A percentile compares a stretch with the other conserved stretches of the same genome.
phyloP scores from a whole-genome alignment of 2,888 invertebrate genomes.

The Sussaba pulchella region DNA sequence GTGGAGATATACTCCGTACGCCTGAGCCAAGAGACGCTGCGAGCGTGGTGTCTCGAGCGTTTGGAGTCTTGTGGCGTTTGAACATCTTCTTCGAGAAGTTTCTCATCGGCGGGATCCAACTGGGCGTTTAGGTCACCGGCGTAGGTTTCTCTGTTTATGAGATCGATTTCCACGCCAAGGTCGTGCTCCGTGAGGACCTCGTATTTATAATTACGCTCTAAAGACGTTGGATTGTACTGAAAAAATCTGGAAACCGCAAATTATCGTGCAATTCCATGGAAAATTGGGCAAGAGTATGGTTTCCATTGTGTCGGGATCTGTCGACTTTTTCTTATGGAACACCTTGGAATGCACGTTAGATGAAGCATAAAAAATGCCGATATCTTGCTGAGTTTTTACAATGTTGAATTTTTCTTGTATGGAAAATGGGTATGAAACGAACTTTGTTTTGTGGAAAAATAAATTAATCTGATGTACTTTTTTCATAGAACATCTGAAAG shows the following conservation, averaged over 20 bases:
- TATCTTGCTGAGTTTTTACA: no score
- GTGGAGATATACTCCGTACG: constrained; percentile 99
- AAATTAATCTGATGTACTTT: no score
- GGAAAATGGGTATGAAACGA: no score
- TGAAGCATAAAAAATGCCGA: no score
- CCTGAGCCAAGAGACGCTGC: constrained; percentile 98
- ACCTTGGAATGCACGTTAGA: no score
- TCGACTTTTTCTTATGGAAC: no score
- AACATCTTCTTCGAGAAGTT: constrained; percentile 97
- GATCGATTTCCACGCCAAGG: constrained; percentile 97
- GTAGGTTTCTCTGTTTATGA: constrained; percentile 98
- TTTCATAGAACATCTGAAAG: no score
- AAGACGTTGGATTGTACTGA: constrained; percentile 97
- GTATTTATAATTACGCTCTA: constrained; percentile 97
- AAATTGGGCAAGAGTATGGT: background rate
- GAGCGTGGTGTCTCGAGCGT: constrained; percentile 97
- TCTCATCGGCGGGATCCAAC: constrained; percentile 97
- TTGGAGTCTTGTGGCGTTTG: constrained; percentile 95
- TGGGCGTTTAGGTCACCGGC: constrained; percentile 91
- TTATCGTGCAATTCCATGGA: background rate
- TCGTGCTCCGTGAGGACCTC: constrained; percentile 99
- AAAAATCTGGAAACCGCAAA: constrained; percentile 88
- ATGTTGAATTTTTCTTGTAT: no score
- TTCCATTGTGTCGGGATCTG: no score
- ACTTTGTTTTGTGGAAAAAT: no score